Base-by-base conservation (phyloP, 2,888 invertebrate genomes). In the Eilema caniola region DNA sequence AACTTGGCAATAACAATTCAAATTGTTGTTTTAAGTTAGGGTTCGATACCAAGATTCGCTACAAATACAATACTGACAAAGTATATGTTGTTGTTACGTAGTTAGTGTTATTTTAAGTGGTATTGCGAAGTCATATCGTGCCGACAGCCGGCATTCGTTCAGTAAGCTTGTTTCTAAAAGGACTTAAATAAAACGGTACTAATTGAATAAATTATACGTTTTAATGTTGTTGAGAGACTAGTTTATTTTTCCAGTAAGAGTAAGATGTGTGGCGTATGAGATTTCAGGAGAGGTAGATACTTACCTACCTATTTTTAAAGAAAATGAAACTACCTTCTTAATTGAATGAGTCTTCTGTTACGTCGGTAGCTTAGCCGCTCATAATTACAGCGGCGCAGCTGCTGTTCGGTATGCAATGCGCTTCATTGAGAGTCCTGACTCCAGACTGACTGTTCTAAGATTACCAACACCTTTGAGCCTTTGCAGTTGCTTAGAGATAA, bases 91-190 rank as follows among this genome's bases (percentile, higher is more conserved):
- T 53, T 53, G 53, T 53, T 53, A 53, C 53, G 53, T n/a, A 53
- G 53, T 53, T 53, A n/a, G 20, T n/a, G 53, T 53, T 53, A n/a
- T 53, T 53, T 53, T 53, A n/a, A n/a, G n/a, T n/a, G 53, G 53
- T 53, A 53, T 53, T 53, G 53, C 20, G 20, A 53, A 53, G 53
- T 53, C 53, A 53, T 53, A 53, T 53, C 53, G 47, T 47, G 47
- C 53, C n/a, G 53, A 53, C n/a, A 10, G 53, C 53, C 53, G 53
- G n/a, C 53, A n/a, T 53, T 10, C 53, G n/a, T 53, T 53, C n/a
- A 53, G n/a, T 53, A 53, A 53, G n/a, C n/a, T n/a, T 53, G 53
- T 53, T 53, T 53, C 53, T n/a, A 3, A 53, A 53, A 53, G n/a
- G n/a, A 53, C 20, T 53, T 53, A n/a, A 53, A 53, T 1, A 53